Base-by-base conservation (phyloP, 1,140 invertebrate species). In the Colletes latitarsis region DNA sequence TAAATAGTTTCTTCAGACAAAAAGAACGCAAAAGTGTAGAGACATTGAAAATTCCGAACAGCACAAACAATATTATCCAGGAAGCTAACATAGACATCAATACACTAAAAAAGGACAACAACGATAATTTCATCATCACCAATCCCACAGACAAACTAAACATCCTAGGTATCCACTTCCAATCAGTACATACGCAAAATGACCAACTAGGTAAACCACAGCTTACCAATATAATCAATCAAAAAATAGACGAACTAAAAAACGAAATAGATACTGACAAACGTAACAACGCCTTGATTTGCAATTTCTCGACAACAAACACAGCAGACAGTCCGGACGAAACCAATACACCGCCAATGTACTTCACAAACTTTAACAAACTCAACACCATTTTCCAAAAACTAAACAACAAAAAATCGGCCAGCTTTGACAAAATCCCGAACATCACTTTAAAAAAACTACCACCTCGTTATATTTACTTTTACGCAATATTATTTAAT, bases 321-420 rank as follows among this genome's bases (percentile, higher is more conserved):
- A 17, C 3, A 6, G 58, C 58, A 6, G n/a, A 64, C n/a, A 43
- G 64, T 8, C 43, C 72, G 14, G 8, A 74, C n/a, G 3, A 19
- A n/a, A 12, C 5, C 17, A 0, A 0, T 19, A 57, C 21, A 2
- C 72, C 58, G 3, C 17, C 14, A 46, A 3, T 21, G 12, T 70
- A 14, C 1, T 77, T 69, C n/a, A 77, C 79, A 0, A 57, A 4
- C 19, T 0, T 5, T 0, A 1, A 5, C 1, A 58, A 8, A 0
- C 21, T 78, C 9, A 8, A 6, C 46, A 21, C 9, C 6, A 72
- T 41, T 10, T 67, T 79, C 4, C 30, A 39, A 49, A 71, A 64
- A 1, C 49, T 79, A 14, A 71, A 79, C 15, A 72, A 52, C 8
- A 80, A 80, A 73, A 80, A 49, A 19, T 79, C 77, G 15, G 3